Base-by-base conservation (phyloP, 2,888 invertebrate genomes). In the Teinopalpus imperialis region DNA sequence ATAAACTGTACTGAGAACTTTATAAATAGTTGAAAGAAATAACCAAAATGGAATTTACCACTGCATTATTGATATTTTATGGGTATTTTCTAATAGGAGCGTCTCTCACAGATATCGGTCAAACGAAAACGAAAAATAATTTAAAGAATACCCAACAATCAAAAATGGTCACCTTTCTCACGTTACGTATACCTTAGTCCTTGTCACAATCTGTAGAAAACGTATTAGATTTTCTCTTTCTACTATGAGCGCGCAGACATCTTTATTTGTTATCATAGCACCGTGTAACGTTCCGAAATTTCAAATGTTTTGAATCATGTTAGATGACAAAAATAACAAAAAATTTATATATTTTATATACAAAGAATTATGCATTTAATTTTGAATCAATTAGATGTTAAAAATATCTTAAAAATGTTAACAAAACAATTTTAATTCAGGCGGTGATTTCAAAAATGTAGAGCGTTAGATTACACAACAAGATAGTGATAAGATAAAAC, bases 401-500 rank as follows among this genome's bases (percentile, higher is more conserved):
- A 3, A 16, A 16, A 4, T 16, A 16, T 3, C 16, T 3, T 4
- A 16, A 14, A 5, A 9, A 7, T 6, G 4, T 2, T 9, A 32
- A 13, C n/a, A 36, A 30, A 27, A 30, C 16, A 51, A 31, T 34
- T 36, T 41, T 20, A 40, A 9, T 5, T 30, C 3, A 14, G 31
- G 42, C 32, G 18, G 24, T 26, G 13, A 34, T 40, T 45, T 40
- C 8, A 81, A 63, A 66, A 78, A 78, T 74, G 62, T 81, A 67
- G 83, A 74, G 63, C 82, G 77, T 63, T 65, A 69, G 83, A 85
- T 83, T 82, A 81, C 69, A 55, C 61, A 59, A 61, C 69, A 66
- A 66, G 80, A 81, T 82, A 77, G 70, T 79, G 86, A 85, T 86
- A 85, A 86, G 86, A 86, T 86, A 85, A 81, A 79, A 71, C 70